These are phyloP conservation scores for Iselma pallidipennis DNA, from an alignment of 2,888 invertebrate genomes.

Conservation along the genomic window DNA sequence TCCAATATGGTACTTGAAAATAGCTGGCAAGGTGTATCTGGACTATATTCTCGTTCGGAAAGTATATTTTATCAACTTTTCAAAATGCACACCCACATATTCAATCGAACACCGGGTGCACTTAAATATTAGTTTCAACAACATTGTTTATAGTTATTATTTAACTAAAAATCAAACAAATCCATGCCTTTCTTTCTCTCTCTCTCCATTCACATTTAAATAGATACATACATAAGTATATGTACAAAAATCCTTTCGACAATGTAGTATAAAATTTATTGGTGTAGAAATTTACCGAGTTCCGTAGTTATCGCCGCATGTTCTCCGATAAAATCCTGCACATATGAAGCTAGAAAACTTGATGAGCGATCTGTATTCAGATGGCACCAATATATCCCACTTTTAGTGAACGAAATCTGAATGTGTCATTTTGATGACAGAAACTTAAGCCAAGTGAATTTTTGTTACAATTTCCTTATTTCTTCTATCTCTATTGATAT, in stretches of 20 bases:
- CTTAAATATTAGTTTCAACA: constrained; percentile 23
- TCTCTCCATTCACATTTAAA: too few species aligned
- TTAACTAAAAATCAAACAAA: too few species aligned
- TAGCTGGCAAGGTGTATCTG: constrained; percentile 19
- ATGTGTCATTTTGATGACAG: neutral
- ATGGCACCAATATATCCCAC: neutral
- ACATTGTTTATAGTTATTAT: constrained; percentile 23
- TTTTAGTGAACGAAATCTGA: neutral
- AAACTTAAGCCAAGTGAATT: neutral
- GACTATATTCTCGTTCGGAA: constrained; percentile 21
- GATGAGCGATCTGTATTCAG: neutral
- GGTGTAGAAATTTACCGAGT: neutral
- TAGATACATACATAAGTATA: too few species aligned
- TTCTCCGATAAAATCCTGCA: neutral
- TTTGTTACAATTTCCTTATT: neutral
- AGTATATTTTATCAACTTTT: constrained; percentile 28
- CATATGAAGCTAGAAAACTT: neutral
- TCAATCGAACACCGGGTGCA: constrained; percentile 17
- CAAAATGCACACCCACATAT: constrained; percentile 5
- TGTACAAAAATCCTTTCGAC: neutral
- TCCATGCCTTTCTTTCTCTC: too few species aligned
- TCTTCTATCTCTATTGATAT: neutral
- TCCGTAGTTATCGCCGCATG: neutral
- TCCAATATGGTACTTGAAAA: constrained; percentile 25
- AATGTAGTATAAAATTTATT: neutral